A percentile compares a stretch with the other conserved stretches of the same genome.
Evolutionary conservation across 35 echinoderm and acorn worm genomes (phyloP).

Genomic region (Anneissia japonica): DNA sequence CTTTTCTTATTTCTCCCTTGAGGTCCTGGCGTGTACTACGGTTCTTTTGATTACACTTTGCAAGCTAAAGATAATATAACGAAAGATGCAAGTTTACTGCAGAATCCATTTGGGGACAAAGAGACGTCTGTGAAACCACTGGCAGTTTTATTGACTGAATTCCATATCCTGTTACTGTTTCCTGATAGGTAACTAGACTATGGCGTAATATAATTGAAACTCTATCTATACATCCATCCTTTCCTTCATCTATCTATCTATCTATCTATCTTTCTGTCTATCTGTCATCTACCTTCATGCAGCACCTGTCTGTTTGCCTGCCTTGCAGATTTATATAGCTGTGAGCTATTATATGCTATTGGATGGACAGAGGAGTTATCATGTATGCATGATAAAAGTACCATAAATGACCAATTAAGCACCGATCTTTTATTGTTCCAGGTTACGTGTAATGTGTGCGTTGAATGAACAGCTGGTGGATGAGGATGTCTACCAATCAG

Average conservation of each 20-base stretch:
- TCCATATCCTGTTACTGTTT: conserved; percentile 86
- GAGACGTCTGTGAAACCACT: conserved; percentile 48
- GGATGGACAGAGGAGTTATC: no score
- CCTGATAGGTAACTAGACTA: conserved; percentile 63
- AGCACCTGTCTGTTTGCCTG: no score
- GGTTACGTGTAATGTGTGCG: conserved; percentile 78
- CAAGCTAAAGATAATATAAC: conserved; percentile 81
- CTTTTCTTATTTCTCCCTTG: not conserved
- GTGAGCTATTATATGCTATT: no score
- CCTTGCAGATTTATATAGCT: no score
- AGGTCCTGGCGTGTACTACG: conserved; percentile 92
- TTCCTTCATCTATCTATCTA: no score
- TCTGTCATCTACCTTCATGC: no score
- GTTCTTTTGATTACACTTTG: conserved; percentile 72
- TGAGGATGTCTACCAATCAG: conserved; percentile 69
- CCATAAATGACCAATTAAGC: no score
- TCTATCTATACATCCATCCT: no score
- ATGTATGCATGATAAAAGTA: no score
- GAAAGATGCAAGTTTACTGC: conserved; percentile 65
- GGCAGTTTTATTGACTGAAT: conserved; percentile 79
- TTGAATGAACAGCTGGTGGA: conserved; percentile 88
- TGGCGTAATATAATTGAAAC: no score
- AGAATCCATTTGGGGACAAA: conserved; percentile 47
- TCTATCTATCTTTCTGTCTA: no score
- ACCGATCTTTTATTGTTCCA: conserved; percentile 31